Base-by-base conservation (phyloP, 64 coral and sea anemone genomes). In the Dendrophyllia cribrosa region DNA sequence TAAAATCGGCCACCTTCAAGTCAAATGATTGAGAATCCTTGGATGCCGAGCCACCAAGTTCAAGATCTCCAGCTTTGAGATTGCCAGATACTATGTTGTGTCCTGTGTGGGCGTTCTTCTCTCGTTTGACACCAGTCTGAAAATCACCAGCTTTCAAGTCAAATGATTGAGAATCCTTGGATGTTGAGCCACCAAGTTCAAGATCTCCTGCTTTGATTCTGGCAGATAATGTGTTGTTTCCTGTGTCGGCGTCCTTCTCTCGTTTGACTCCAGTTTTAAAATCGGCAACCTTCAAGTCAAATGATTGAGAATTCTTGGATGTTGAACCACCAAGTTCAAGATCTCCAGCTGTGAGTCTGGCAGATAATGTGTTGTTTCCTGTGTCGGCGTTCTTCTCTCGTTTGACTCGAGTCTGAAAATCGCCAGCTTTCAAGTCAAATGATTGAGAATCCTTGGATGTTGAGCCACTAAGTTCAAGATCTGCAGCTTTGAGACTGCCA, bases 361-460 rank as follows among this genome's bases (percentile, higher is more conserved):
- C 72, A 34, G 11, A 26, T 19, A 34, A 13, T 34, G 26, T 34
- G 11, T 26, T 14, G 3, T 75, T 34, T 20, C 72, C 72, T 34
- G 72, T 75, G 3, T 20, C 48, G 26, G 19, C 13, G 48, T 75
- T 45, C 19, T 86, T 86, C 21, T 86, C 83, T 86, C 45, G 19
- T 16, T 45, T 86, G 2, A 86, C 7, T 86, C 47, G 59, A 86
- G 83, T 86, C 48, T 86, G 1, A 12, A 86, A 68, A 9, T 69
- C 83, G 3, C 83, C 83, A 26, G 9, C 45, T 51, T 68, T 70
- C 2, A 86, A 19, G 7, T 52, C 25, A 3, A 86, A 58, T 49
- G 83, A 86, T 86, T 67, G 66, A 1, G 26, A 47, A 70, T 86
- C 17, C 17, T 50, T 86, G 0, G 83, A 76, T 24, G 51, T 75